Conservation (phyloP, 1,140 invertebrate genomes). For the Nebria ingens region DNA sequence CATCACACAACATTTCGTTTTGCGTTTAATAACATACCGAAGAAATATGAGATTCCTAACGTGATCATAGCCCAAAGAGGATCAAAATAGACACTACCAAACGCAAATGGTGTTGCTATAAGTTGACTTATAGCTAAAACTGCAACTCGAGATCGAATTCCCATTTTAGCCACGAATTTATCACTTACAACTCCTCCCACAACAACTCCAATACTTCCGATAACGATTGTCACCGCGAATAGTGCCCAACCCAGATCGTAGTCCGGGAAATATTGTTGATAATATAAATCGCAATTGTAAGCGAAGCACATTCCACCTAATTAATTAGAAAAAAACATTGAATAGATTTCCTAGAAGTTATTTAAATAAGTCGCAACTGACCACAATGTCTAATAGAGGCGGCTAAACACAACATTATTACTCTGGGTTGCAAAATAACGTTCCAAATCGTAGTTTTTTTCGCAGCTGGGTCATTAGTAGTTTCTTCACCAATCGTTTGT, state of each 20-base stretch:
- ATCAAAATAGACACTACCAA: slow-evolving; percentile 75
- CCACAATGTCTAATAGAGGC: slow-evolving; percentile 85
- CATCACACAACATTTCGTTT: slow-evolving; percentile 17
- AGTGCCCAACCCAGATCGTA: slow-evolving; percentile 80
- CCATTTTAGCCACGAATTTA: slow-evolving; percentile 78
- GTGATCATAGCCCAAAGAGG: slow-evolving; percentile 79
- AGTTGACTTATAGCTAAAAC: slow-evolving; percentile 76
- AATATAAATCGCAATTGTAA: slow-evolving; percentile 83
- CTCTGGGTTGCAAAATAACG: slow-evolving; percentile 62
- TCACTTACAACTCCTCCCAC: slow-evolving; percentile 82
- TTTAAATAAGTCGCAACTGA: slow-evolving; percentile 32
- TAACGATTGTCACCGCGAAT: slow-evolving; percentile 74
- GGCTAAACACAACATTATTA: slow-evolving; percentile 72
- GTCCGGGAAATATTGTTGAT: slow-evolving; percentile 75
- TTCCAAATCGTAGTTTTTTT: slow-evolving; percentile 54
- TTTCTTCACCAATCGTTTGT: slow-evolving; percentile 58
- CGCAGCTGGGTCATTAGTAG: slow-evolving; percentile 26
- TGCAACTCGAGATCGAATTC: slow-evolving; percentile 71
- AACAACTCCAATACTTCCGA: slow-evolving; percentile 79
- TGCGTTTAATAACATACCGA: slow-evolving; percentile 46
- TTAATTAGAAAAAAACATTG: slow-evolving; percentile 17
- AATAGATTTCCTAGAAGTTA: neutral
- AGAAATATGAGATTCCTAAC: slow-evolving; percentile 73
- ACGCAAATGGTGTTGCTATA: slow-evolving; percentile 77
- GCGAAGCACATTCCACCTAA: slow-evolving; percentile 78